These are phyloP conservation scores for Sebastiscus albofasciatus DNA, from an alignment of 2,797 vertebrate genomes.

Conservation along the genomic window DNA sequence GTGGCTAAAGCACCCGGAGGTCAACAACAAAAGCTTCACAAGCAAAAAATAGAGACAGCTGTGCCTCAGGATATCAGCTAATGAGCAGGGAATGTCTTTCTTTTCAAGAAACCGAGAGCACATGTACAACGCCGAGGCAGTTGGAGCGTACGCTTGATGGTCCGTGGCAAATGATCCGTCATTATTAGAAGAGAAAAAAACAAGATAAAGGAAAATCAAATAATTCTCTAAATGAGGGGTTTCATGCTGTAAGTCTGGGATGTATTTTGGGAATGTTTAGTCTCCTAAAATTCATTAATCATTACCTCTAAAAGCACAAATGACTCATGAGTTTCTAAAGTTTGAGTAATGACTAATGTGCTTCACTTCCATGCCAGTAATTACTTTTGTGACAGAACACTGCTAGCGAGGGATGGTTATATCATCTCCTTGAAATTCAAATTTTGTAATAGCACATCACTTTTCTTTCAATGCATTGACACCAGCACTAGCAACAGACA, in stretches of 20 bases:
- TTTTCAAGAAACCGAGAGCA: conserved; percentile 28
- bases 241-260: conserved; percentile 10
- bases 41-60: conserved; percentile 51
- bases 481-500: neutral
- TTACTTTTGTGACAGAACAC: neutral
- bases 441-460: neutral
- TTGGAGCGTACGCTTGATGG: conserved; percentile 22
- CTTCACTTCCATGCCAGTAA: neutral
- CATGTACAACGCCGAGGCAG: conserved; percentile 16
- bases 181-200: conserved; percentile 35
- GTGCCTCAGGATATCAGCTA: conserved; percentile 69
- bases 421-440: neutral
- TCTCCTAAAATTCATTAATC: conserved; percentile 10
- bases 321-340: neutral
- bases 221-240: conserved; percentile 16
- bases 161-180: conserved; percentile 52
- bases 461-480: neutral
- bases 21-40: conserved; percentile 65
- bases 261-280: conserved; percentile 19
- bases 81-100: conserved; percentile 59
- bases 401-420: neutral
- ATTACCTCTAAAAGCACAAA: neutral
- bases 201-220: neutral
- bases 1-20: conserved; percentile 52
- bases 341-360: neutral